A percentile compares a stretch with the other conserved stretches of the same genome.
phyloP scores from a whole-genome alignment of 2,113 vertebrate species.

The Scolopax mira region DNA sequence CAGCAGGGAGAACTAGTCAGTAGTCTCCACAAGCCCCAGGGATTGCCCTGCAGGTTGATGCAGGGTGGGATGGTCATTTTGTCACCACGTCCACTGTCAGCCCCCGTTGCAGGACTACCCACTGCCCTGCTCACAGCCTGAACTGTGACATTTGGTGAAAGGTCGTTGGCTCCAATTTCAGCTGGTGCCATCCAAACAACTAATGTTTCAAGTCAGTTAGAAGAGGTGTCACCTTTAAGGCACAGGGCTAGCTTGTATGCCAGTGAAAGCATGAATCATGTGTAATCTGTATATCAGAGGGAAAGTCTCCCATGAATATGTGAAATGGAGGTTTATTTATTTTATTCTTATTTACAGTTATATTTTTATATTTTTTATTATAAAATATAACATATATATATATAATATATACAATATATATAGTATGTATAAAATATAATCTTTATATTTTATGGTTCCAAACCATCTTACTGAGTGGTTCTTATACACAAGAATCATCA shows the following conservation, averaged over 20 bases:
- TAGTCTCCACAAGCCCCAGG: too few species aligned
- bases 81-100: too few species aligned
- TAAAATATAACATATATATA: too few species aligned
- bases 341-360: not conserved
- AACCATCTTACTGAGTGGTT: not conserved
- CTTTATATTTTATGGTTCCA: too few species aligned
- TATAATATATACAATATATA: too few species aligned
- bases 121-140: not conserved
- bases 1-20: not conserved
- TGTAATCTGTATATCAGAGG: not conserved
- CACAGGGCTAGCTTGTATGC: not conserved
- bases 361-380: not conserved
- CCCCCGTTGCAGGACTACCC: not conserved
- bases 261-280: not conserved
- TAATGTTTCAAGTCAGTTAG: constrained; percentile 28
- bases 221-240: not conserved
- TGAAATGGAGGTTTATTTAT: not conserved
- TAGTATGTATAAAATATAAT: too few species aligned
- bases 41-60: fast-evolving
- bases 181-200: not conserved
- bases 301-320: not conserved
- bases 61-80: not conserved
- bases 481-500: not conserved
- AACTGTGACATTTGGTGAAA: constrained; percentile 74
- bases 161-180: constrained; percentile 65